Evolutionary conservation across 2,797 vertebrate genomes (phyloP), one percentile per base, ranked within the genome.

Genomic region (Platyrinchus mystaceus): DNA sequence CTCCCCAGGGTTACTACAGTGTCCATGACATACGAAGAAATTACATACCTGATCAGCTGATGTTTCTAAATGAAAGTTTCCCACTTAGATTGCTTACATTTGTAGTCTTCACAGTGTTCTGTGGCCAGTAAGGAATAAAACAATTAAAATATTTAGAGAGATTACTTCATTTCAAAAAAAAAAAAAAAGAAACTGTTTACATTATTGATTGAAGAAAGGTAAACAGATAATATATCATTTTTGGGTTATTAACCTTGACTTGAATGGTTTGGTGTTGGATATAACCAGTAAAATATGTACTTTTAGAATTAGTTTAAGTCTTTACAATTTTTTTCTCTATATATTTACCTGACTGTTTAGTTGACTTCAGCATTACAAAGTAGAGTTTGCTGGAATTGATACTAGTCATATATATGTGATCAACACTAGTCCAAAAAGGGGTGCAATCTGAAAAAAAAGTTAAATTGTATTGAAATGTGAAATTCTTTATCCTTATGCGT

Each of bases 1-100:
- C 24, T 77, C 1, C 0, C 27, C 55, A 26, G 58, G 7, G 12
- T 28, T 79, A 34, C 37, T 49, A 50, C 0, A 0, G 18, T 76
- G 7, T 73, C 44, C 34, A 22, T 7, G 60, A 18, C 5, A 27
- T 27, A 55, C 0, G 0, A 14, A 89, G 49, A 71, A 62, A 41
- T 27, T 27, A 6, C 9, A 22, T 52, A 69, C 9, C 36, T 49
- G 37, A n/a, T 68, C 36, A 69, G 39, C 19, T 53, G 20, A 59
- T 66, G 22, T 36, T 79, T 87, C 50, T 82, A 69, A 73, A 64
- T 34, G 6, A 87, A 85, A 87, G 53, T 32, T 63, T 89, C 47
- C 27, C 60, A 23, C 22, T 44, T 62, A 82, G 5, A 15, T 53
- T 76, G 47, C 85, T 82, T 76, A 39, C 30, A 50, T 62, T 89